Evolutionary conservation across 2,113 vertebrate species (phyloP).

Genomic region (Misgurnus anguillicaudatus): DNA sequence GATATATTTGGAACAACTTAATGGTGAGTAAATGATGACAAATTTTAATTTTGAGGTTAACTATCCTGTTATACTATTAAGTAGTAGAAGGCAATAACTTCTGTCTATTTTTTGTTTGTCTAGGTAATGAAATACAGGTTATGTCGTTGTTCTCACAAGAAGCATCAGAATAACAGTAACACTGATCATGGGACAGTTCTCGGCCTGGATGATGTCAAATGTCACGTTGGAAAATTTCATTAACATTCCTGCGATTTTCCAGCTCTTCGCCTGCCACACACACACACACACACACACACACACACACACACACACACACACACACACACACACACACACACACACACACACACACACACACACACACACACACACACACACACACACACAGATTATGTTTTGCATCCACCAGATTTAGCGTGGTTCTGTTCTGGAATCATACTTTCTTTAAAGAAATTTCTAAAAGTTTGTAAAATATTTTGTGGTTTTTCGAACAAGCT

Average conservation of each 20-base stretch:
- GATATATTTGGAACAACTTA: background rate
- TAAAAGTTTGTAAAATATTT: conserved; percentile 30
- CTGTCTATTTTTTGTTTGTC: conserved; percentile 33
- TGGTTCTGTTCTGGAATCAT: background rate
- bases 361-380: too few species aligned
- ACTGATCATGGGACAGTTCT: conserved; percentile 87
- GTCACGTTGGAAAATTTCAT: conserved; percentile 88
- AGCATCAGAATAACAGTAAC: conserved; percentile 80
- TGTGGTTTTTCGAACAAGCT: conserved; percentile 5
- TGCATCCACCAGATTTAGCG: background rate
- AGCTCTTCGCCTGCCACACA: conserved; percentile 9
- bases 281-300: too few species aligned
- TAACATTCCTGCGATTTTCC: conserved; percentile 48
- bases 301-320: too few species aligned
- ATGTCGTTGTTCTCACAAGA: conserved; percentile 84
- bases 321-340: too few species aligned
- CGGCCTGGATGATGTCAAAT: conserved; percentile 94
- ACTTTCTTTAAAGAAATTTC: background rate
- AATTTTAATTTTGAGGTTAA: background rate
- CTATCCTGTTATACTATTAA: background rate
- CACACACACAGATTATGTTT: background rate
- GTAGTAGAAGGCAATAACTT: background rate
- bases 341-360: too few species aligned
- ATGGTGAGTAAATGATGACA: background rate
- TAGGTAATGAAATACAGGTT: conserved; percentile 93